A percentile compares a stretch with the other conserved stretches of the same genome.
Evolutionary conservation across 1,140 invertebrate genomes (phyloP).

Genomic region (Homarus americanus): DNA sequence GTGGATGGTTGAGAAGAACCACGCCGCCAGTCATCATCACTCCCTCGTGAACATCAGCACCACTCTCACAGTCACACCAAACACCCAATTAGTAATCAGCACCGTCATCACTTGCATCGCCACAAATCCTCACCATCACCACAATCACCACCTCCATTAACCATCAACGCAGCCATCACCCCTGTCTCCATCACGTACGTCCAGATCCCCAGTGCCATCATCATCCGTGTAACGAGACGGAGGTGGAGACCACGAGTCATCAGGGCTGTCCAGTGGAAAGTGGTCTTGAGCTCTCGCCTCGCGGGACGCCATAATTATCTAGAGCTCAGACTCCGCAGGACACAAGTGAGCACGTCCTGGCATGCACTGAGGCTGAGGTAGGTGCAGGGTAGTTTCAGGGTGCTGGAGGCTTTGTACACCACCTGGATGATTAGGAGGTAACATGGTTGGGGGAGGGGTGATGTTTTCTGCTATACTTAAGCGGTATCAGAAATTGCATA

Average conservation of each 20-base stretch:
- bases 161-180: not conserved
- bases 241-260: conserved; percentile 1
- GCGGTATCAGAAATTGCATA: no score
- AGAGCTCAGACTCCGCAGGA: not conserved
- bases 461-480: no score
- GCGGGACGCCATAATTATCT: not conserved
- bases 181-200: not conserved
- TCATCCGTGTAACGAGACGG: not conserved
- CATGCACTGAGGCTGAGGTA: not conserved
- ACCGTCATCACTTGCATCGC: not conserved
- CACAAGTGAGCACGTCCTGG: not conserved
- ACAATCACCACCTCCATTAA: not conserved
- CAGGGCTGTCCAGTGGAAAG: not conserved
- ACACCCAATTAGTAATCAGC: conserved; percentile 2
- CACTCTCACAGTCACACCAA: not conserved
- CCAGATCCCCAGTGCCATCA: not conserved
- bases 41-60: not conserved
- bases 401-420: no score
- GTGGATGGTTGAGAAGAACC: not conserved
- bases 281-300: not conserved
- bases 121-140: not conserved
- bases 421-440: not conserved
- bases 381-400: not conserved
- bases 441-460: no score
- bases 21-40: not conserved